Evolutionary conservation across 1,140 invertebrate genomes (phyloP).

Genomic region (Subanguina moxae): DNA sequence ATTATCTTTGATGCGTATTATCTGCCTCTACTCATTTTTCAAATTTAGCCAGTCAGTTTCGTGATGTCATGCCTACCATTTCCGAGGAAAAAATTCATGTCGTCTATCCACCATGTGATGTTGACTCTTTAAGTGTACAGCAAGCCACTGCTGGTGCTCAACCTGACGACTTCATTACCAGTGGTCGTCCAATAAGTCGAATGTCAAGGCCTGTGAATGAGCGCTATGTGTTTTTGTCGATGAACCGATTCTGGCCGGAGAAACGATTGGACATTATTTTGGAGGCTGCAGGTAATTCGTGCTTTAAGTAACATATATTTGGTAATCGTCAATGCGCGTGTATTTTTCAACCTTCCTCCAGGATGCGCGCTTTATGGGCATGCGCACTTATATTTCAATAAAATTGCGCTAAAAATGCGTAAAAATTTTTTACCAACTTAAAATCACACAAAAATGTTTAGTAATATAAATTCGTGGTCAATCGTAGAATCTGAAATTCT

Average conservation of each 20-base stretch:
- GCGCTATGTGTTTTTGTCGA: constrained; percentile 53
- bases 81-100: constrained; percentile 48
- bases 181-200: constrained; percentile 34
- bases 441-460: too few species aligned
- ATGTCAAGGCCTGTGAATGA: constrained; percentile 40
- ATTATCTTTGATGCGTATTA: constrained; percentile 5
- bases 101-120: constrained; percentile 58
- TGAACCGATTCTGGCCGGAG: constrained; percentile 59
- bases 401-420: too few species aligned
- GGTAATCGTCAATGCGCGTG: too few species aligned
- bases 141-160: too few species aligned
- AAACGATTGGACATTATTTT: constrained; percentile 59
- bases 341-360: too few species aligned
- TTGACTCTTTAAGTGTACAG: constrained; percentile 44
- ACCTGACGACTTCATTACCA: neutral
- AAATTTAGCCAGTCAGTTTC: constrained; percentile 49
- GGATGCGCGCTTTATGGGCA: too few species aligned
- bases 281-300: constrained; percentile 52
- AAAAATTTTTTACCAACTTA: too few species aligned
- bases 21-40: neutral
- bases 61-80: constrained; percentile 53
- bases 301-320: too few species aligned
- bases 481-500: too few species aligned
- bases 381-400: too few species aligned
- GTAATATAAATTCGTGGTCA: too few species aligned